Evolutionary conservation across 2,797 vertebrate species (phyloP).

Genomic region (Enteromius afrohamiltoni): DNA sequence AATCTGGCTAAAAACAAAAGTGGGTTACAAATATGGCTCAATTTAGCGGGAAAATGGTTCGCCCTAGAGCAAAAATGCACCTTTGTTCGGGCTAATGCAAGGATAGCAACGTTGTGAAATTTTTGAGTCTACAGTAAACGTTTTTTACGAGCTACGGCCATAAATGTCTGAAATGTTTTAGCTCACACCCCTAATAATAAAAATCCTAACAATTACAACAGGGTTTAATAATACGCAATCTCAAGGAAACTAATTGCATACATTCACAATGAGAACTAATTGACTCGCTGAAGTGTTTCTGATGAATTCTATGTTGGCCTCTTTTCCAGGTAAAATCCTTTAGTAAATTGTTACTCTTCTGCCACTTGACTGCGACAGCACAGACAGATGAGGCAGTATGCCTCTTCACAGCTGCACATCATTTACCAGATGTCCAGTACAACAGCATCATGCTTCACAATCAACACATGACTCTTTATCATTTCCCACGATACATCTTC

Average conservation of each 20-base stretch:
- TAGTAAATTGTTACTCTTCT: not conserved
- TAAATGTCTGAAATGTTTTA: too few relatives aligned
- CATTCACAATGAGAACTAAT: not conserved
- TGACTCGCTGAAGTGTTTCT: not conserved
- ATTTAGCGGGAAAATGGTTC: too few relatives aligned
- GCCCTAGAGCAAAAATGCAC: too few relatives aligned
- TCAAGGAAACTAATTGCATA: not conserved
- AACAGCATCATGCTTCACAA: constrained; percentile 7
- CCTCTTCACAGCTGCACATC: constrained; percentile 22
- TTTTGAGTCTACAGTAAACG: too few relatives aligned
- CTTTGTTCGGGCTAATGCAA: too few relatives aligned
- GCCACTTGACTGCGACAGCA: not conserved
- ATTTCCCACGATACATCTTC: not conserved
- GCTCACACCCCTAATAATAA: too few relatives aligned
- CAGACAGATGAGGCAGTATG: constrained; percentile 6
- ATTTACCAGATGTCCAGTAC: constrained; percentile 4
- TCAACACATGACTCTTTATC: constrained; percentile 15
- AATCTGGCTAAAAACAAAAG: too few relatives aligned
- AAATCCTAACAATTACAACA: too few relatives aligned
- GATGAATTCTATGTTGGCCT: not conserved
- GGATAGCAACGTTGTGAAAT: too few relatives aligned
- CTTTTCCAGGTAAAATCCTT: not conserved
- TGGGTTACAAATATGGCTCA: too few relatives aligned
- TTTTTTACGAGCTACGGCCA: too few relatives aligned
- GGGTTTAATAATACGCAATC: not conserved